Base-by-base conservation (phyloP, 2,888 invertebrate genomes). In the Platycnemis pennipes region DNA sequence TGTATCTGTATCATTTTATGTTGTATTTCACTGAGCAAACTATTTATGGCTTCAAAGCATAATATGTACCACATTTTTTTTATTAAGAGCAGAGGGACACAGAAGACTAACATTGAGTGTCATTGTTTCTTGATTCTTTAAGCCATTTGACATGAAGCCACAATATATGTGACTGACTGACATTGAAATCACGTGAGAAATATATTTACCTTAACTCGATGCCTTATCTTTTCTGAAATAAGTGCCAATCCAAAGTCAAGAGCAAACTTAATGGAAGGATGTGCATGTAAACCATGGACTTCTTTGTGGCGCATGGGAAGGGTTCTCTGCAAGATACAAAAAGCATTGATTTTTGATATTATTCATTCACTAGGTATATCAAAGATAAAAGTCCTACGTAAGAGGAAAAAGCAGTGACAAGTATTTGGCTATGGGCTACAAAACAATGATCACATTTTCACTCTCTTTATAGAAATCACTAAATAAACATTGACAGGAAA, bases 291-390 rank as follows among this genome's bases (percentile, higher is more conserved):
- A 37, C 97, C 98, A 96, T 98, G 98, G 46, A 98, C 98, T 96
- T 98, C 98, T 96, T 98, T 98, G 96, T 98, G 98, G 95, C 98
- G 97, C 97, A 98, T 97, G 3, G 98, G 98, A 94, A 98, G 96
- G 0, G 98, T 98, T 96, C 97, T 97, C 98, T 98, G 96, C 94
- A 96, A 96, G 37, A 2, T 8, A 16, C 31, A 16, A 77, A 26
- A 63, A n/a, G 37, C 13, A 77, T 77, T 37, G 13, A 37, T 13
- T 77, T 0, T 26, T 26, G 1, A 63, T 31, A 37, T 37, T 37
- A 37, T 37, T 77, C 11, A 37, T 77, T 3, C 49, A 49, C 49
- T 49, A 16, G 19, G 49, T 49, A 3, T 19, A 49, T 49, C 4
- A 49, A 49, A 49, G 49, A 49, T 49, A 49, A 49, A 16, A 49